Base-by-base conservation (phyloP, 2,888 invertebrate genomes). In the Tenthredo distinguenda region DNA sequence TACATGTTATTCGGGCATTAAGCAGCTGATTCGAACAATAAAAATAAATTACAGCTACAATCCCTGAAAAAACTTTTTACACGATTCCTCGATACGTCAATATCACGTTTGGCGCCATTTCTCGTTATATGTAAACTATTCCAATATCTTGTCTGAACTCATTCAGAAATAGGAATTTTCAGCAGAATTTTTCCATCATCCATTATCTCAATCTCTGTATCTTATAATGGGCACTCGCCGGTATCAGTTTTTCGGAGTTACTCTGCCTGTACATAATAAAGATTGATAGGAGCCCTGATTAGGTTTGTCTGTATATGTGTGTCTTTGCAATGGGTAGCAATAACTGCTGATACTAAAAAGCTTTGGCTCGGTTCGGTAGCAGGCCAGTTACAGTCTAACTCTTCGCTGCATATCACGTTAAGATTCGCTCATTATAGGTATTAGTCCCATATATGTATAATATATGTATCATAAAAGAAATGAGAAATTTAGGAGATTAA, bases 271-370 rank as follows among this genome's bases (percentile, higher is more conserved):
- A 62, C 40, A 21, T 58, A 62, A 68, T 50, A 47, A 83, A 83
- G 47, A 47, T 83, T 68, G 34, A 83, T 83, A 71, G 37, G 81
- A 47, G 50, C 34, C 9, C 83, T 83, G 83, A 83, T 83, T 83
- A 68, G 68, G 34, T 34, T 68, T 47, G 83, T 31, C 31, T 68
- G 83, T 83, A 68, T 83, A n/a, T n/a, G 83, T 83, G 43, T 18
- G 21, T 43, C 62, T 47, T 26, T 43, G 21, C 68, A 68, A 82
- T 68, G 21, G 68, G 68, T 83, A 37, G n/a, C 47, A 71, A 83
- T 50, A 71, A 71, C 21, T 15, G 26, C 47, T 83, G 83, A 83
- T 83, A 83, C 21, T 71, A 43, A 34, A 37, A 26, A 83, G 83
- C 68, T 34, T 47, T 47, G 15, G n/a, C 47, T 71, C 31, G 2